Evolutionary conservation across 1,140 invertebrate genomes (phyloP).

Genomic region (Papilio aristodemus): DNA sequence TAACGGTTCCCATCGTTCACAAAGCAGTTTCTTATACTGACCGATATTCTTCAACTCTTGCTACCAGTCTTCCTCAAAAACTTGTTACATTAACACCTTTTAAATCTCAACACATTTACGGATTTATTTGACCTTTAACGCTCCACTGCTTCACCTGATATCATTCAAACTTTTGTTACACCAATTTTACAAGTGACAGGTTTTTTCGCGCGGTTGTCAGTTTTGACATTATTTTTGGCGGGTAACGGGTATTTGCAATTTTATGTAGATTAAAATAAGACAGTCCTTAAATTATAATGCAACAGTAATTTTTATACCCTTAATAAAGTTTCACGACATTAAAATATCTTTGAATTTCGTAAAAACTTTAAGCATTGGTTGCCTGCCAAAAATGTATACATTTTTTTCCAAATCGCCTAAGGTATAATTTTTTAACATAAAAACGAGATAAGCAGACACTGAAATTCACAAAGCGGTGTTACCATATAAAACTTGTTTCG

Average conservation of each 20-base stretch:
- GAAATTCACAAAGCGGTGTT: constrained; percentile 38
- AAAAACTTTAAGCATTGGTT: no score
- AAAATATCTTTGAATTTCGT: no score
- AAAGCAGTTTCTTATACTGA: constrained; percentile 6
- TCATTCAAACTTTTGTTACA: constrained; percentile 33
- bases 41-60: constrained; percentile 36
- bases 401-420: no score
- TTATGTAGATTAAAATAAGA: constrained; percentile 18
- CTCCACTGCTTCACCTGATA: constrained; percentile 6
- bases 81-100: constrained; percentile 40
- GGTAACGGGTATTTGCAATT: constrained; percentile 8
- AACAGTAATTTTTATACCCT: constrained; percentile 4
- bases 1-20: neutral
- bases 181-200: constrained; percentile 21
- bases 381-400: no score
- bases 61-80: constrained; percentile 25
- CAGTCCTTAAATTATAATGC: neutral
- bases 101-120: constrained; percentile 30
- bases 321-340: neutral
- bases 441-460: neutral
- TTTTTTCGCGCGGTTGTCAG: constrained; percentile 27
- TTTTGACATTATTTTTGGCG: constrained; percentile 15
- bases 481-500: constrained; percentile 43
- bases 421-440: constrained; percentile 1
- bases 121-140: constrained; percentile 27